A percentile compares a stretch with the other conserved stretches of the same genome.
Evolutionary conservation across 1,140 invertebrate genomes (phyloP).

Genomic region (Lucilia cuprina): DNA sequence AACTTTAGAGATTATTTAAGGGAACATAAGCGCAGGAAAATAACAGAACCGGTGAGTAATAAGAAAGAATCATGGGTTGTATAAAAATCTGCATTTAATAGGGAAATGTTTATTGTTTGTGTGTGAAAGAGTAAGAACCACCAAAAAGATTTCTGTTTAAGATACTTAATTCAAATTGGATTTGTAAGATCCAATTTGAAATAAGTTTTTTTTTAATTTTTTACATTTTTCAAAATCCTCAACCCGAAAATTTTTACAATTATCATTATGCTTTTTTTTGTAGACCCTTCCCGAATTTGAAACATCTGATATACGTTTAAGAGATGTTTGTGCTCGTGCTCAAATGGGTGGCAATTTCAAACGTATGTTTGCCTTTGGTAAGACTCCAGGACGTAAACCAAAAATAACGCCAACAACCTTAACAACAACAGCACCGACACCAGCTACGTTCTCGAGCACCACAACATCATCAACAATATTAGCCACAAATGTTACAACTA

Average conservation of each 20-base stretch:
- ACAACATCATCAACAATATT: neutral
- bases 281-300: conserved; percentile 62
- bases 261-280: conserved; percentile 39
- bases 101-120: no score
- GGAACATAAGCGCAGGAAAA: conserved; percentile 70
- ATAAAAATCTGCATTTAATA: no score
- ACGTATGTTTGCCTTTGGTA: conserved; percentile 26
- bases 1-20: conserved; percentile 72
- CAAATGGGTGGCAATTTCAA: conserved; percentile 57
- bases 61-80: no score
- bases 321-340: conserved; percentile 56
- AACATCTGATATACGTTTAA: conserved; percentile 54
- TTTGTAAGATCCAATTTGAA: no score
- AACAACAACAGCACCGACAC: no score
- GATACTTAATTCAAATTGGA: no score
- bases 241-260: no score
- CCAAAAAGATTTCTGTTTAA: no score
- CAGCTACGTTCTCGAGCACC: neutral
- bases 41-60: conserved; percentile 65
- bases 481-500: neutral
- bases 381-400: conserved; percentile 49
- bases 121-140: no score
- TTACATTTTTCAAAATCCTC: no score
- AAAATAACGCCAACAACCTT: conserved; percentile 37
- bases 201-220: no score